phyloP scores from a whole-genome alignment of 2,888 invertebrate species.

The Uropetala carovei region DNA sequence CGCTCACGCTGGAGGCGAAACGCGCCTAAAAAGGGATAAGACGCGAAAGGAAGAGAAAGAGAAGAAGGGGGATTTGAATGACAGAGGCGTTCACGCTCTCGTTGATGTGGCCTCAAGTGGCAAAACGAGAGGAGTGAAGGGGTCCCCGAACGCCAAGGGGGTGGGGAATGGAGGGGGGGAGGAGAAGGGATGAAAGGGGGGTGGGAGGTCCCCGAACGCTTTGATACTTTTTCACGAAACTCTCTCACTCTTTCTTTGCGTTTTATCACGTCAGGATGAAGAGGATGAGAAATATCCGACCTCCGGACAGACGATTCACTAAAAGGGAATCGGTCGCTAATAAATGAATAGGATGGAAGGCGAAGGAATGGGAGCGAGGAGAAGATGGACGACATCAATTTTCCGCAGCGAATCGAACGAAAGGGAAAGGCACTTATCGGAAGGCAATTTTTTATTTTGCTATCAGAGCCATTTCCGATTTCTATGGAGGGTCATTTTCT shows the following conservation, averaged over 20 bases:
- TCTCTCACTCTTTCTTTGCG: not conserved
- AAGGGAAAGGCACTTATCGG: slow-evolving; percentile 16
- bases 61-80: no score
- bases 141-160: no score
- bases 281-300: not conserved
- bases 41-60: no score
- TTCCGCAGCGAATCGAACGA: slow-evolving; percentile 1
- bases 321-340: not conserved
- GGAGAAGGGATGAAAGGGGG: no score
- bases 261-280: slow-evolving; percentile 7
- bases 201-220: no score
- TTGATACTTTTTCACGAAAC: not conserved
- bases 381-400: slow-evolving; percentile 35
- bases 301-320: not conserved
- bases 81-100: no score
- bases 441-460: not conserved
- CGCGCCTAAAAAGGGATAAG: no score
- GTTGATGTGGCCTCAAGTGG: no score
- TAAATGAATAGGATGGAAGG: not conserved
- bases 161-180: no score
- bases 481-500: not conserved
- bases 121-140: no score
- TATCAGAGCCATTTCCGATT: slow-evolving; percentile 15
- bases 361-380: not conserved
- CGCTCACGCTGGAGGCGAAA: no score